Conservation (phyloP, 2,888 invertebrate species). For the Melitaea athalia region DNA sequence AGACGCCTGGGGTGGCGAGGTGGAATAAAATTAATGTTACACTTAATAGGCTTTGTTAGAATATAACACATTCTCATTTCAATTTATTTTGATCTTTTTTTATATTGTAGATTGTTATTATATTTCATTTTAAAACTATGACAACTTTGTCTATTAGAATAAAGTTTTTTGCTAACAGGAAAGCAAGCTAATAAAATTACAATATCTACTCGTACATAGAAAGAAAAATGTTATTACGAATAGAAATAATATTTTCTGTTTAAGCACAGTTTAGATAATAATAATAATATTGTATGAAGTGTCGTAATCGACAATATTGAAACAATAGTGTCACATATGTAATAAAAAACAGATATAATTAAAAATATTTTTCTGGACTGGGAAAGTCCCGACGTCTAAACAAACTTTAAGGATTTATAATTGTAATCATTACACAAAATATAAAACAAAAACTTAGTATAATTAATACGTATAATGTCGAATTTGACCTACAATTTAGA, state of each 20-base stretch:
- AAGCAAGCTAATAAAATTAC: neutral
- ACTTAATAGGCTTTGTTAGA: constrained; percentile 12
- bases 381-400: too few species aligned
- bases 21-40: constrained; percentile 27
- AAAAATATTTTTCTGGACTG: too few species aligned
- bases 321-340: too few species aligned
- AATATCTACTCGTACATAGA: too few species aligned
- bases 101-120: neutral
- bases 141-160: too few species aligned
- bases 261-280: too few species aligned
- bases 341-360: too few species aligned
- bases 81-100: neutral
- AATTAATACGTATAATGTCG: neutral
- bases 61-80: constrained; percentile 7
- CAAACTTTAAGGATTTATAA: neutral
- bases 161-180: neutral
- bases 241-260: too few species aligned
- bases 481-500: neutral
- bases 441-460: neutral
- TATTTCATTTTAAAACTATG: neutral
- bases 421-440: too few species aligned
- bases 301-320: too few species aligned
- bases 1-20: constrained; percentile 1
- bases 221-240: too few species aligned
- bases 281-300: too few species aligned